Conservation (phyloP, 2,113 vertebrate species). For the Ctenomys sociabilis region DNA sequence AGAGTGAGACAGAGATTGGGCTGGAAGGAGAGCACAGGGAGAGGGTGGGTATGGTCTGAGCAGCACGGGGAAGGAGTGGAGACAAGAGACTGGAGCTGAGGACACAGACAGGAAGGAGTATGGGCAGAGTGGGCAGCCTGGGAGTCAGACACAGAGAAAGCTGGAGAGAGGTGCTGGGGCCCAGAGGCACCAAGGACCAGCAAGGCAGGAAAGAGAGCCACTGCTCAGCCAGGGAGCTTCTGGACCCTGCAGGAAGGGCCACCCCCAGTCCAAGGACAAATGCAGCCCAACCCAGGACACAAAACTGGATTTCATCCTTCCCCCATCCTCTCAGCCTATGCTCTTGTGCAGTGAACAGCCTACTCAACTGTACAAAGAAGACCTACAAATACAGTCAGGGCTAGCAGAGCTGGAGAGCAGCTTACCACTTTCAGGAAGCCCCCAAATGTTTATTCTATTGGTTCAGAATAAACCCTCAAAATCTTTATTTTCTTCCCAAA, state of each 20-base stretch:
- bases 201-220: fast-evolving
- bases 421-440: not conserved
- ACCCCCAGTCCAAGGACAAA: not conserved
- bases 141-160: not conserved
- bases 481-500: not conserved
- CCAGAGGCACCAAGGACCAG: not conserved
- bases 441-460: not conserved
- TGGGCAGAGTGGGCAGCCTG: fast-evolving
- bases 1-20: constrained; percentile 74
- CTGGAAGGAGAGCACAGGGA: constrained; percentile 50
- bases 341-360: not conserved
- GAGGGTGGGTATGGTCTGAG: not conserved
- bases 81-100: not conserved
- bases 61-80: not conserved
- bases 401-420: not conserved
- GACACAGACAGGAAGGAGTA: not conserved
- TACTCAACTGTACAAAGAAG: not conserved
- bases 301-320: not conserved
- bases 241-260: not conserved
- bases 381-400: not conserved
- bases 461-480: not conserved
- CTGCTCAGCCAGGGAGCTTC: not conserved
- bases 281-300: not conserved
- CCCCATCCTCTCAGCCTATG: too few species aligned
- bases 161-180: not conserved